These are phyloP conservation scores for Tokudaia tokunoshimensis DNA, from an alignment of 2,797 vertebrate genomes.

Conservation along the genomic window DNA sequence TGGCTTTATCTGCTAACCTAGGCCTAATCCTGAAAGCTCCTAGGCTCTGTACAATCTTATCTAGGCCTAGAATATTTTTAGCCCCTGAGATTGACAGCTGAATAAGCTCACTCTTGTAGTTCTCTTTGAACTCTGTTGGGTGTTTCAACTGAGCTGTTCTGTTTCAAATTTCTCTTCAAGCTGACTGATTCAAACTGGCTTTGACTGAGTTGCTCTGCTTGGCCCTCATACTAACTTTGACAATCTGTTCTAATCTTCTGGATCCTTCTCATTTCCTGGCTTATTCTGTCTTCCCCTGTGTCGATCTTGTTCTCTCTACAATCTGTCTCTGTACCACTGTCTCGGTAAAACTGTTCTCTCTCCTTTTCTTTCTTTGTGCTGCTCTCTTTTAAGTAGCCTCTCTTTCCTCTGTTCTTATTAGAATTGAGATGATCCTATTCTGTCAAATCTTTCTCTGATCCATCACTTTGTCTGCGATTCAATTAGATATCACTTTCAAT, in stretches of 20 bases:
- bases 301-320: not conserved
- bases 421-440: not conserved
- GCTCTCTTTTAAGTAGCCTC: not conserved
- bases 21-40: not conserved
- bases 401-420: not conserved
- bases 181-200: not conserved
- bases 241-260: not conserved
- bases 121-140: not conserved
- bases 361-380: not conserved
- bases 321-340: not conserved
- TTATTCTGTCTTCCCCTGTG: not conserved
- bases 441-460: not conserved
- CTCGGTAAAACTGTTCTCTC: not conserved
- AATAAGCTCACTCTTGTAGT: not conserved
- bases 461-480: not conserved
- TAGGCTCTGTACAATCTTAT: not conserved
- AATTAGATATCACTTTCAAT: not conserved
- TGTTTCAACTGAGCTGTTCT: not conserved
- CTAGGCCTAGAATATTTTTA: not conserved
- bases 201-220: not conserved
- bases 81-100: not conserved
- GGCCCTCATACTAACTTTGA: not conserved
- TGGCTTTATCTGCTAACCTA: not conserved
- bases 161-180: not conserved
- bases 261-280: not conserved